Conservation (phyloP, 2,888 invertebrate genomes). For the Limnephilus marmoratus region DNA sequence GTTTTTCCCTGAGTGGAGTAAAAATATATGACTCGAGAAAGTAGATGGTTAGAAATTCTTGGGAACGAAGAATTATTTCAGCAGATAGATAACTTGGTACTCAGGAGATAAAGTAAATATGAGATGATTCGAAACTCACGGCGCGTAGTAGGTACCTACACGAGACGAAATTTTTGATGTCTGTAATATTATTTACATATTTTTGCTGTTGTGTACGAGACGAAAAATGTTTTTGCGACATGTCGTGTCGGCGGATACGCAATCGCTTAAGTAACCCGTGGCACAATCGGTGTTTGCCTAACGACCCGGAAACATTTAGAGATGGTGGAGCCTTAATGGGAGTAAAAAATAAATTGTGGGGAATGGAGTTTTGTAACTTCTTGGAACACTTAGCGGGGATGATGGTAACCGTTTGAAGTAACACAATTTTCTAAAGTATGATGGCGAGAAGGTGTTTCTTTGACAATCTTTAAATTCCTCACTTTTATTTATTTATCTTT, state of each 20-base stretch:
- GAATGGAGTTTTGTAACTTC: not conserved
- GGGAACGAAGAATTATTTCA: not conserved
- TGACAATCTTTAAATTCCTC: not conserved
- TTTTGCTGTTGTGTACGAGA: not conserved
- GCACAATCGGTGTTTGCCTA: not conserved
- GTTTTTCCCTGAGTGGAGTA: not conserved
- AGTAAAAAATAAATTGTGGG: not conserved
- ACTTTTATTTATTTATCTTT: not conserved
- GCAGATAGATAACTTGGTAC: not conserved
- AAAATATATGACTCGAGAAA: not conserved
- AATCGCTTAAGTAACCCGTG: not conserved
- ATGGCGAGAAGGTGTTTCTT: not conserved
- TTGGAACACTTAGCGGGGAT: not conserved
- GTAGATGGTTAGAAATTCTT: not conserved
- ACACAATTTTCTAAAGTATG: not conserved
- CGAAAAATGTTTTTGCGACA: not conserved
- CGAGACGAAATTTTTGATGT: not conserved
- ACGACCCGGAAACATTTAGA: not conserved
- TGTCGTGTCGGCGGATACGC: not conserved
- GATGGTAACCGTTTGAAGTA: not conserved
- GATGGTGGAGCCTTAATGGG: not conserved
- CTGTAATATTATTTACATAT: not conserved
- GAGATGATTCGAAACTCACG: not conserved
- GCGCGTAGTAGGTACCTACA: not conserved
- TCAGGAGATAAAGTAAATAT: not conserved